Conservation (phyloP, 1,140 invertebrate species). For the Philaenus spumarius region DNA sequence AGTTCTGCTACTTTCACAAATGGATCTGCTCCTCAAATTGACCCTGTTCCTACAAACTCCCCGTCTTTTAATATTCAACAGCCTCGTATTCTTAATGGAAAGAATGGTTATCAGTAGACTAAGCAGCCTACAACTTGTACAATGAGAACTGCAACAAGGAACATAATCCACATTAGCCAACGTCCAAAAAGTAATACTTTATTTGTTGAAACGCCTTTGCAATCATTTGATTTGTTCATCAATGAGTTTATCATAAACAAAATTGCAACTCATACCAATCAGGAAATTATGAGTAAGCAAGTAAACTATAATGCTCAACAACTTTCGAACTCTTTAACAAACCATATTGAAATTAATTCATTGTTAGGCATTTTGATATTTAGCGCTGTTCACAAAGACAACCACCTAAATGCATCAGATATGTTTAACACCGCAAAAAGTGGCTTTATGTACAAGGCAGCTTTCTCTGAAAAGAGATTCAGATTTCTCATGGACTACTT, state of each 20-base stretch:
- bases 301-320: background rate
- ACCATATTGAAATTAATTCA: constrained; percentile 9
- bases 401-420: constrained; percentile 14
- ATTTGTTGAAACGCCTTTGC: constrained; percentile 7
- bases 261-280: constrained; percentile 14
- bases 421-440: constrained; percentile 15
- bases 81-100: constrained; percentile 6
- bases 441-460: constrained; percentile 20
- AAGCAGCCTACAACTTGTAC: background rate
- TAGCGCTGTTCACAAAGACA: constrained; percentile 12
- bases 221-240: constrained; percentile 15
- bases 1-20: too few relatives aligned
- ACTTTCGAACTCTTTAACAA: constrained; percentile 12
- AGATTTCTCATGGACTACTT: constrained; percentile 22
- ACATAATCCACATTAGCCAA: constrained; percentile 10
- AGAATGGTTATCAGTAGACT: constrained; percentile 5
- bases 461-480: constrained; percentile 25
- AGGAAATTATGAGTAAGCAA: constrained; percentile 9
- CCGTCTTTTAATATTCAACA: too few relatives aligned
- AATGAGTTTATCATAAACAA: constrained; percentile 7
- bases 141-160: background rate
- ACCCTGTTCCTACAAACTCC: too few relatives aligned
- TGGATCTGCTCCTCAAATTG: too few relatives aligned
- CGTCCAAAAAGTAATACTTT: constrained; percentile 11
- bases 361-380: constrained; percentile 12